These are phyloP conservation scores for Microcebus lehilahytsara DNA, from an alignment of 2,113 vertebrate species.

Conservation along the genomic window DNA sequence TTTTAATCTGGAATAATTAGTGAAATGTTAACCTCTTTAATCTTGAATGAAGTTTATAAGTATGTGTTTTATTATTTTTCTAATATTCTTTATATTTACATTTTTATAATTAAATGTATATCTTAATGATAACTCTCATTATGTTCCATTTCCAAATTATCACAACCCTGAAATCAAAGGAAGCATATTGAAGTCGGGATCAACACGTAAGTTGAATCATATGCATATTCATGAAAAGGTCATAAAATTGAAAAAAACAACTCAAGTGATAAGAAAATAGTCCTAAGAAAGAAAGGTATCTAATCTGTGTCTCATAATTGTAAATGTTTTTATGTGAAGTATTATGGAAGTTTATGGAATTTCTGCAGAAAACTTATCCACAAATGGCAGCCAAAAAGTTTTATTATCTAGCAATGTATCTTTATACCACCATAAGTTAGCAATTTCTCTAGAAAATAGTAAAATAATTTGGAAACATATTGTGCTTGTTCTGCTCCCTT, in stretches of 20 bases:
- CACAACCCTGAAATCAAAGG: background rate
- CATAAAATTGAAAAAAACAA: background rate
- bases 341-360: background rate
- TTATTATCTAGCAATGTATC: background rate
- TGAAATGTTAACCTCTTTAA: background rate
- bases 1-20: background rate
- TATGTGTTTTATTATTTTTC: background rate
- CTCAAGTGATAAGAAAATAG: background rate
- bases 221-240: background rate
- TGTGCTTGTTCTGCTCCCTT: background rate
- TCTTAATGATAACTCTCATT: background rate
- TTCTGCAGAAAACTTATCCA: background rate
- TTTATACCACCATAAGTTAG: background rate
- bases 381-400: background rate
- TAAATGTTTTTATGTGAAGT: background rate
- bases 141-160: background rate
- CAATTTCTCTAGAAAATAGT: background rate
- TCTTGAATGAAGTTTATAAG: background rate
- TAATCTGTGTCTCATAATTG: background rate
- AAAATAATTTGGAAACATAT: background rate
- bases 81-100: background rate
- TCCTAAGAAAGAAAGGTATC: background rate
- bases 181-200: background rate
- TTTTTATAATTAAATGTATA: background rate
- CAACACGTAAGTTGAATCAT: background rate